A percentile compares a stretch with the other conserved stretches of the same genome.
Evolutionary conservation across 2,888 invertebrate species (phyloP).

Genomic region (Drosophila longiperda): DNA sequence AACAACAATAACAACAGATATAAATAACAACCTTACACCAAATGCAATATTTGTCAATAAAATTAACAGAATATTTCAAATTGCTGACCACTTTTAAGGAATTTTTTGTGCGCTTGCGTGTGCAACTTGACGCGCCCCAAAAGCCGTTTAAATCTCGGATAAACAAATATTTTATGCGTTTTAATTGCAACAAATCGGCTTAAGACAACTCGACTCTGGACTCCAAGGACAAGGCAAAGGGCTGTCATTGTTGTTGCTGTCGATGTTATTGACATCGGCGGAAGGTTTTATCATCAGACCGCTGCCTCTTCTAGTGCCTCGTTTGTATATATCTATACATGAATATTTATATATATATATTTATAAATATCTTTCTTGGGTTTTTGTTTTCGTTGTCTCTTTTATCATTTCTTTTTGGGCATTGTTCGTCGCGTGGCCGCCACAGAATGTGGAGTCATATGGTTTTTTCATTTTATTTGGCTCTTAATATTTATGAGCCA

Average conservation of each 20-base stretch:
- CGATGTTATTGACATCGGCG: slow-evolving; percentile 1
- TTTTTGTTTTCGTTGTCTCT: not conserved
- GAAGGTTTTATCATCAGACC: slow-evolving; percentile 20
- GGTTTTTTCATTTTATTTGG: slow-evolving; percentile 45
- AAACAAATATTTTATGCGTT: slow-evolving; percentile 57
- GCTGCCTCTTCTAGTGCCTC: slow-evolving; percentile 2
- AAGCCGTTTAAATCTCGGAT: slow-evolving; percentile 42
- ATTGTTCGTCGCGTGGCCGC: slow-evolving; percentile 15
- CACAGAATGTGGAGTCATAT: slow-evolving; percentile 42
- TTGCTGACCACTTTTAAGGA: not conserved
- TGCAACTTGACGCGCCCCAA: slow-evolving; percentile 38
- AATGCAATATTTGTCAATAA: not conserved
- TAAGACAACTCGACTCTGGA: slow-evolving; percentile 28
- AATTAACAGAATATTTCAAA: not conserved
- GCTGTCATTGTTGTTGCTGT: slow-evolving; percentile 5
- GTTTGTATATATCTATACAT: not conserved
- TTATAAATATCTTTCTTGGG: not conserved
- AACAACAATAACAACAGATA: slow-evolving; percentile 1
- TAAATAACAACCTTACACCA: not conserved
- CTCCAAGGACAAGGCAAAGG: slow-evolving; percentile 45
- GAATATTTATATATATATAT: not conserved
- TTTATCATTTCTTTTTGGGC: slow-evolving; percentile 23
- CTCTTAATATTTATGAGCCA: slow-evolving; percentile 57
- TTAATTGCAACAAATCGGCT: slow-evolving; percentile 66
- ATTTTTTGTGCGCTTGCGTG: not conserved